A percentile compares a stretch with the other conserved stretches of the same genome.
Evolutionary conservation across 2,888 invertebrate genomes (phyloP).

Genomic region (Agrochola litura): DNA sequence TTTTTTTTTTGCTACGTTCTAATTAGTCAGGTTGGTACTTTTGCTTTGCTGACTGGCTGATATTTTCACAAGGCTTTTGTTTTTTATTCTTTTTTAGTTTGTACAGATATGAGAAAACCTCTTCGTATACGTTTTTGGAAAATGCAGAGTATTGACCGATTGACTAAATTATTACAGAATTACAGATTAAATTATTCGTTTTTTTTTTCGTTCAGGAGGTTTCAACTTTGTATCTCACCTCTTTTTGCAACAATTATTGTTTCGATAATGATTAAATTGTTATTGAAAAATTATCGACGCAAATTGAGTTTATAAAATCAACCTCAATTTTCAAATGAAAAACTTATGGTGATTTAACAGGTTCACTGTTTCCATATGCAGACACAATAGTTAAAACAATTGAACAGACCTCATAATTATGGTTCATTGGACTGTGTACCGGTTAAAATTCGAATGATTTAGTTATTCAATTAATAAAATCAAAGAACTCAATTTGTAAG

Average conservation of each 20-base stretch:
- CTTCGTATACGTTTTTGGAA: background rate
- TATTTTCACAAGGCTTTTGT: background rate
- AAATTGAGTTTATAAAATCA: background rate
- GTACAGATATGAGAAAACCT: background rate
- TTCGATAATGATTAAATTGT: background rate
- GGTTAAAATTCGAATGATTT: too few relatives aligned
- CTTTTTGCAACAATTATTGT: background rate
- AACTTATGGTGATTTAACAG: too few relatives aligned
- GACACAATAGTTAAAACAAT: too few relatives aligned
- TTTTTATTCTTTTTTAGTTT: background rate
- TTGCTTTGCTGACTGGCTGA: background rate
- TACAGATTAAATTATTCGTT: background rate
- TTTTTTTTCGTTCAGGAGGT: background rate
- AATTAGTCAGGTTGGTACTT: conserved; percentile 30
- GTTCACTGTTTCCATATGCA: too few relatives aligned
- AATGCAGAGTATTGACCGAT: background rate
- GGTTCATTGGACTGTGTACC: too few relatives aligned
- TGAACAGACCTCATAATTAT: too few relatives aligned
- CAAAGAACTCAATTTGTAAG: too few relatives aligned
- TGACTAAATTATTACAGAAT: background rate
- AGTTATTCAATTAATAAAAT: too few relatives aligned
- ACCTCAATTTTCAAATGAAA: background rate
- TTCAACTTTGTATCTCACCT: background rate
- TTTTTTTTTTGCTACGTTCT: conserved; percentile 32
- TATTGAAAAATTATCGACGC: too few relatives aligned